Conservation (phyloP, 2,113 vertebrate genomes). For the Sinocyclocheilus anophthalmus region DNA sequence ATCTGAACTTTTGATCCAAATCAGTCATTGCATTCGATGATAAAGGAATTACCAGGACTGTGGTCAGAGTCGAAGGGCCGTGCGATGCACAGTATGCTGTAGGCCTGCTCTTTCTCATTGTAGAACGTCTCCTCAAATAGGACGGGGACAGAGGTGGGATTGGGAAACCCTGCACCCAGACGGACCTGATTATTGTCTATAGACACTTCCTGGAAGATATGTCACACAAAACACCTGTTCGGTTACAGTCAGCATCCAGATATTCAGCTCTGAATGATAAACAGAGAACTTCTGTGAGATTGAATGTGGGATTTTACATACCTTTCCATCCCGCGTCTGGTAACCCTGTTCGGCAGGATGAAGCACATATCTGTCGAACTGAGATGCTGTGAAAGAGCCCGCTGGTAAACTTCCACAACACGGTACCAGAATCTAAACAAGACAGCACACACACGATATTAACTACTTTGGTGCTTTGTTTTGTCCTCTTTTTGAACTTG, state of each 20-base stretch:
- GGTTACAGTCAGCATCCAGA: not conserved
- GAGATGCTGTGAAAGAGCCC: constrained; percentile 73
- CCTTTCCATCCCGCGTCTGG: constrained; percentile 89
- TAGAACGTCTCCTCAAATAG: constrained; percentile 99
- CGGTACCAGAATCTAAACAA: constrained; percentile 76
- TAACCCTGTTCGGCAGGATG: constrained; percentile 81
- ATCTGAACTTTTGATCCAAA: not conserved
- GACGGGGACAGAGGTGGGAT: constrained; percentile 78
- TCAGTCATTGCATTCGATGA: not conserved
- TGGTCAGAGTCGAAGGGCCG: constrained; percentile 83
- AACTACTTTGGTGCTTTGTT: too few species aligned
- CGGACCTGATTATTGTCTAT: constrained; percentile 87
- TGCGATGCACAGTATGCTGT: constrained; percentile 90
- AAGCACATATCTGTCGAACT: constrained; percentile 90
- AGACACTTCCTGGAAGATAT: constrained; percentile 81
- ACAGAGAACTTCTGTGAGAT: not conserved
- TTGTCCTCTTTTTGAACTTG: too few species aligned
- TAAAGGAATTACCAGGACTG: constrained; percentile 61
- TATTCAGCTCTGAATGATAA: too few species aligned
- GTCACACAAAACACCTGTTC: constrained; percentile 1
- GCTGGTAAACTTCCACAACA: constrained; percentile 84
- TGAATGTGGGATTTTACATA: constrained; percentile 54
- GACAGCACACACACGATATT: too few species aligned
- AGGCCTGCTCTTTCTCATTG: constrained; percentile 95
- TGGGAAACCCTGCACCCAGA: constrained; percentile 81